phyloP scores from a whole-genome alignment of 2,888 invertebrate species.

The Ormia ochracea region DNA sequence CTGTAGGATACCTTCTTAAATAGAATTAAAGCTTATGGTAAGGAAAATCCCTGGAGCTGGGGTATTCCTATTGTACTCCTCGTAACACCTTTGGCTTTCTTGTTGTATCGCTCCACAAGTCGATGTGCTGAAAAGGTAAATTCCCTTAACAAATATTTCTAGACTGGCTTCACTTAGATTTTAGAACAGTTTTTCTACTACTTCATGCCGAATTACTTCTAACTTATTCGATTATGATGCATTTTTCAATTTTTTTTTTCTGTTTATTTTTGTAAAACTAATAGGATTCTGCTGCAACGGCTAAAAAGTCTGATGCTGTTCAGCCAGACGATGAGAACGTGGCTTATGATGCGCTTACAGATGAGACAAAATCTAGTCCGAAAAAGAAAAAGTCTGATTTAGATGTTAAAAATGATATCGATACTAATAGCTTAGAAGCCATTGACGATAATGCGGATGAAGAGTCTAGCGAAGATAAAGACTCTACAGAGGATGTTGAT shows the following conservation, averaged over 20 bases:
- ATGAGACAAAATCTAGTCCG: conserved; percentile 69
- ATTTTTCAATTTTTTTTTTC: neutral
- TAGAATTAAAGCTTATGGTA: conserved; percentile 85
- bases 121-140: conserved; percentile 77
- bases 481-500: conserved; percentile 63
- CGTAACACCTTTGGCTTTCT: conserved; percentile 86
- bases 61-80: conserved; percentile 87
- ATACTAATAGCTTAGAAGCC: conserved; percentile 35
- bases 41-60: conserved; percentile 94
- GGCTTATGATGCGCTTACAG: conserved; percentile 61
- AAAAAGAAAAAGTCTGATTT: conserved; percentile 77
- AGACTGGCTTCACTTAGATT: neutral
- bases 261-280: neutral
- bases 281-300: conserved; percentile 73
- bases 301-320: conserved; percentile 85
- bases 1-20: conserved; percentile 87
- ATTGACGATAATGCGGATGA: conserved; percentile 46
- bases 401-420: conserved; percentile 70
- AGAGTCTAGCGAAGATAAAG: conserved; percentile 58
- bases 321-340: conserved; percentile 80
- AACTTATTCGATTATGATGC: neutral
- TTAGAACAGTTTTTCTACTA: neutral
- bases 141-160: conserved; percentile 19
- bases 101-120: conserved; percentile 84
- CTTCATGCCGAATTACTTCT: neutral